Percentiles rank a stretch among this genome's conserved stretches.
phyloP scores from a whole-genome alignment of 2,888 invertebrate genomes.

The Synanthedon myopaeformis region DNA sequence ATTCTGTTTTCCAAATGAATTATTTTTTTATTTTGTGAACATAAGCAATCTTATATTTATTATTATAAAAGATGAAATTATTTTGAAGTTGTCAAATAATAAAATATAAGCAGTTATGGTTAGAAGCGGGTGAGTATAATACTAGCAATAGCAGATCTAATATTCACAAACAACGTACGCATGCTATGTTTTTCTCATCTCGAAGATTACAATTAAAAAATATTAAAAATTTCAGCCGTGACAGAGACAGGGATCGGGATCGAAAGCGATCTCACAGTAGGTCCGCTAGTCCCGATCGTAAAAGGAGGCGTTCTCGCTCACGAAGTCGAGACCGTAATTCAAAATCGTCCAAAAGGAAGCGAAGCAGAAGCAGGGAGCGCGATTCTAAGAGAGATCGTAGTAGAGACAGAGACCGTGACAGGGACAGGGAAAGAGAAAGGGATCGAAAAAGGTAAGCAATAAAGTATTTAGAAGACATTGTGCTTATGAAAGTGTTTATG shows the following conservation, averaged over 20 bases:
- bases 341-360: conserved; percentile 72
- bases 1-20: too few species aligned
- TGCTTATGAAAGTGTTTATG: background rate
- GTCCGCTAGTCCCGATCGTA: conserved; percentile 70
- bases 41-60: too few species aligned
- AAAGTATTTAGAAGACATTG: background rate
- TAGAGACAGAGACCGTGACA: conserved; percentile 48
- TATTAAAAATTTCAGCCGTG: conserved; percentile 31
- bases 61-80: too few species aligned
- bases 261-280: conserved; percentile 72
- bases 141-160: too few species aligned
- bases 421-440: conserved; percentile 27
- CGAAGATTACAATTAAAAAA: background rate
- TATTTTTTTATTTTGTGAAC: too few species aligned
- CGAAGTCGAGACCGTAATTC: conserved; percentile 71
- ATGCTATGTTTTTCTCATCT: background rate
- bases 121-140: conserved; percentile 47
- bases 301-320: conserved; percentile 68
- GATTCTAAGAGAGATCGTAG: conserved; percentile 70
- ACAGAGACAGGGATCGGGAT: conserved; percentile 53
- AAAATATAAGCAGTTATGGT: conserved; percentile 28
- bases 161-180: too few species aligned
- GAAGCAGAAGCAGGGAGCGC: conserved; percentile 76
- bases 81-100: background rate
- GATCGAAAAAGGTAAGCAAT: conserved; percentile 20